Evolutionary conservation across 2,113 vertebrate species (phyloP), one percentile per base, ranked within the genome.

Genomic region (Laterallus jamaicensis): DNA sequence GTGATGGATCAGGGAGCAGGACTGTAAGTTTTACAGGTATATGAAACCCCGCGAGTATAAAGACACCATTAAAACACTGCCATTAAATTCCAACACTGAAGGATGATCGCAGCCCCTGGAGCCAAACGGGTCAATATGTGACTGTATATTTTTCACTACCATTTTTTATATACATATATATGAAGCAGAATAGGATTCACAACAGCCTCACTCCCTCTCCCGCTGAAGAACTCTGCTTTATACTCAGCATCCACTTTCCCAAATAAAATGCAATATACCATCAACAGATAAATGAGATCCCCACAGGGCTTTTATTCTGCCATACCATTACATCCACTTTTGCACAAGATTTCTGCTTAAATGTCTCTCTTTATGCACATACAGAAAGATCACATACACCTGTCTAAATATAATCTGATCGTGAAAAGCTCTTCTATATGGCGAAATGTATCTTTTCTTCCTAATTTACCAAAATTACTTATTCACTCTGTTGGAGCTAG

Each of bases 11-110:
- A 87, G 49, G 86, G 87, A 97, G 69, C 84, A 95, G 67, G 87
- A 91, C 86, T 95, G 69, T 75, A 96, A 95, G 62, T 97, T 96
- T 94, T 94, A 93, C 88, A 97, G 93, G 94, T 93, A 88, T 90
- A 93, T 96, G 95, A 92, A 96, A 92, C 82, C 58, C 69, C 11
- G 0, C 0, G 13, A 89, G 68, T 91, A 88, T 79, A 95, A 95
- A 95, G 94, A 81, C 82, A 91, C 66, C 75, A 96, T 94, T 97
- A 97, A 97, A 97, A 93, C 93, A 86, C 58, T 95, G 60, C 91
- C 85, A 94, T 96, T 95, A 95, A 97, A 96, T 59, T 84, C 70
- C 78, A 44, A 3, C 87, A 95, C 91, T 95, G 79, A 75, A 90
- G 75, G 74, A 96, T 86, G 93, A 95, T 93, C 76, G 71, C 0